Evolutionary conservation across 2,113 vertebrate genomes (phyloP), one percentile per base, ranked within the genome.

Genomic region (Neolamprologus caudopunctatus): DNA sequence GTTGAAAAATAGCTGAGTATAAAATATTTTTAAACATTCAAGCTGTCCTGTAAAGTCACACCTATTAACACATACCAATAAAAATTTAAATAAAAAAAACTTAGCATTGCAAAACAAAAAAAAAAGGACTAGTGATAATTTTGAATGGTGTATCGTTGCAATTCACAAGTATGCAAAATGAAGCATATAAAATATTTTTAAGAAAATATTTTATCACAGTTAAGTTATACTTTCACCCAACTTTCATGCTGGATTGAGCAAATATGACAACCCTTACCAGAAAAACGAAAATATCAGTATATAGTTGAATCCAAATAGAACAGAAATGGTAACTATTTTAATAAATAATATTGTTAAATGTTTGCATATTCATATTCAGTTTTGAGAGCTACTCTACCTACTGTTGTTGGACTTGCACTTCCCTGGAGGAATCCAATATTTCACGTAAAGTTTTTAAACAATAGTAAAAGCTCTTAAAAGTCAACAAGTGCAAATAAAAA

Each of bases 351-450:
- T 37, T 66, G 61, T 68, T 68, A 68, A 68, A 68, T 5, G 11
- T 37, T 37, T 68, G 33, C 19, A 13, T 37, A 37, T 66, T 66
- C 19, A 61, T 17, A 61, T 68, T 66, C 19, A 68, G 33, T 1
- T 37, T 37, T 37, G 33, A 68, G 19, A 68, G 19, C 33, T 68
- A 21, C 61, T 37, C 19, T 37, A 37, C 33, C 61, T 37, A 21
- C 33, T 37, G 2, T 19, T 33, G 28, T 13, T 66, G 0, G 61
- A 66, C 33, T 37, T 66, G 0, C 33, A 66, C 61, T 0, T 10
- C 33, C 19, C 61, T 66, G 33, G 2, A 66, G 19, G 61, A 66
- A 13, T 8, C 33, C 19, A 37, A 37, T 68, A 68, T 68, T 68
- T 68, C 11, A 66, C 1, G 0, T 66, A 37, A 68, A 8, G 10